Percentiles rank a stretch among this genome's conserved stretches.
Conservation (phyloP, 1,140 invertebrate species). For the Dendroctonus valens region DNA sequence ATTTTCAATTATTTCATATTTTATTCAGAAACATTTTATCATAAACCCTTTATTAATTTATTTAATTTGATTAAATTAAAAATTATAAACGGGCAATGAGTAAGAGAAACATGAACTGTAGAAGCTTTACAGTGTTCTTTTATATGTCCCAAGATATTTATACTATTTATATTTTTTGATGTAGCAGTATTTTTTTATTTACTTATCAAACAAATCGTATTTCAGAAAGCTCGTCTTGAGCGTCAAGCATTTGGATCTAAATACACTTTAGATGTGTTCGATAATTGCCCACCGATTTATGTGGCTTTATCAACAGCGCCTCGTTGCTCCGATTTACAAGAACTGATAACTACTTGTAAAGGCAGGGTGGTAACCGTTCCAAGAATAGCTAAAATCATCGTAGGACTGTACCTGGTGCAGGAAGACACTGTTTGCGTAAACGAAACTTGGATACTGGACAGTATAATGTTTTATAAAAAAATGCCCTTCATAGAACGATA, state of each 20-base stretch:
- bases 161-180: no score
- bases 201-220: conserved; percentile 22
- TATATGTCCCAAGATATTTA: no score
- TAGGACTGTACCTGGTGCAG: conserved; percentile 50
- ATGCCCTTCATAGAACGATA: conserved; percentile 38
- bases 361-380: conserved; percentile 49
- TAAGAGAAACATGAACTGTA: no score
- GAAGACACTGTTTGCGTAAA: conserved; percentile 47
- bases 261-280: conserved; percentile 54
- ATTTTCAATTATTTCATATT: no score
- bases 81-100: no score
- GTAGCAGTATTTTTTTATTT: not conserved
- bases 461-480: conserved; percentile 40
- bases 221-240: conserved; percentile 53
- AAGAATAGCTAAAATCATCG: conserved; percentile 51
- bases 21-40: no score
- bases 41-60: no score
- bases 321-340: conserved; percentile 50
- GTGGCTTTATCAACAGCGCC: conserved; percentile 49
- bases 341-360: conserved; percentile 53
- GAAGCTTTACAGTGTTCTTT: no score
- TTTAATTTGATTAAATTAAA: no score
- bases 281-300: conserved; percentile 52
- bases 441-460: conserved; percentile 55
- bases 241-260: conserved; percentile 53